Conservation (phyloP, 2,113 vertebrate genomes). For the Nipponia nippon region DNA sequence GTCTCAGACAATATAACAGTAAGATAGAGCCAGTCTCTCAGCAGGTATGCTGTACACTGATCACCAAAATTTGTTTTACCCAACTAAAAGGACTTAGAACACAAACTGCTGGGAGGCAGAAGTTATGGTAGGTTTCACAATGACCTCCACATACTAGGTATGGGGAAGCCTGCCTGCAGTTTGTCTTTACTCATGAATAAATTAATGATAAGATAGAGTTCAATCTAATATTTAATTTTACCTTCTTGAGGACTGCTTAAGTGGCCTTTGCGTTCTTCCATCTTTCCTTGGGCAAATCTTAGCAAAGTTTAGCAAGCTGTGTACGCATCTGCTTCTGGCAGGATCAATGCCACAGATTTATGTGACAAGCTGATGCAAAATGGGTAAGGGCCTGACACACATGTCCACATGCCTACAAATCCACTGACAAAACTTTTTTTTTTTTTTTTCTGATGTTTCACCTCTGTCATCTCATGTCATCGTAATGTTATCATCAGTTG, state of each 20-base stretch:
- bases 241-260: not conserved
- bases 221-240: not conserved
- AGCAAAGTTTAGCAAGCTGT: not conserved
- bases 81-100: not conserved
- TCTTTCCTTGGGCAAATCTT: not conserved
- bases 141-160: not conserved
- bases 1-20: not conserved
- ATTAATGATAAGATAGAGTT: not conserved
- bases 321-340: not conserved
- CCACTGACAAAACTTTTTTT: not conserved
- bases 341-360: not conserved
- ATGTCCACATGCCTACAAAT: not conserved
- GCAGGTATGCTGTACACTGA: not conserved
- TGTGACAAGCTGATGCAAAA: not conserved
- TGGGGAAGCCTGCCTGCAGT: not conserved
- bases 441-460: not conserved
- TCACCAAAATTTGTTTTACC: not conserved
- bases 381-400: not conserved
- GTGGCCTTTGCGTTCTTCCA: not conserved
- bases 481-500: not conserved
- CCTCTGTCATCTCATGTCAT: not conserved
- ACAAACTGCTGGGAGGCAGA: not conserved
- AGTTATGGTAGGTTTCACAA: not conserved
- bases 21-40: not conserved
- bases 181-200: not conserved